A percentile compares a stretch with the other conserved stretches of the same genome.
Evolutionary conservation across 2,113 vertebrate genomes (phyloP).

Genomic region (Fukomys damarensis): DNA sequence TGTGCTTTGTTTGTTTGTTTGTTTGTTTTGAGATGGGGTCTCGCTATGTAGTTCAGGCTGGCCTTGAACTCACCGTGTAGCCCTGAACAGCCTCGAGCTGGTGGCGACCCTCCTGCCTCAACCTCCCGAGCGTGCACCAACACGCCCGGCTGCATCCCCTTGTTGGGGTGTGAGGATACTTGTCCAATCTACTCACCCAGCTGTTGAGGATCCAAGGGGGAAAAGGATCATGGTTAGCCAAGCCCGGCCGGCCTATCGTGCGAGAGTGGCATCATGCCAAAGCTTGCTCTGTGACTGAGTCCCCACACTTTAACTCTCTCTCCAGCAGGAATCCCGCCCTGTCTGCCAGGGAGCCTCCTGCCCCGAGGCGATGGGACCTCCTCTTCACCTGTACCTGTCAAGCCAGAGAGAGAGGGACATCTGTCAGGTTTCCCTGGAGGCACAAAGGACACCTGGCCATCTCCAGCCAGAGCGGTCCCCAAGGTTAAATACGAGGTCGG

Average conservation of each 20-base stretch:
- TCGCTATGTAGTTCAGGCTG: neutral
- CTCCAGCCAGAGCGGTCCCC: neutral
- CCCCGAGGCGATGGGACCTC: slow-evolving; percentile 90
- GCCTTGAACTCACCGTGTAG: neutral
- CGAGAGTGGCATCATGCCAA: neutral
- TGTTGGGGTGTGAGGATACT: neutral
- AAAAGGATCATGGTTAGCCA: neutral
- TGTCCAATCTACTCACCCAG: neutral
- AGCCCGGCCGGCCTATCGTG: neutral
- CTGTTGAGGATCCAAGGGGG: neutral
- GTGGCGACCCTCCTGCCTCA: neutral
- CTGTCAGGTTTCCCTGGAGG: neutral
- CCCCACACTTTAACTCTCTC: slow-evolving; percentile 87
- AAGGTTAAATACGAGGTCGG: neutral
- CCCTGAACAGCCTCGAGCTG: neutral
- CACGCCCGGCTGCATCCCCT: neutral
- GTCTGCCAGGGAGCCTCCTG: slow-evolving; percentile 84
- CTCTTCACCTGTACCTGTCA: slow-evolving; percentile 88
- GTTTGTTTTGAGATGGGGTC: neutral
- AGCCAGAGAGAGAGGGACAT: neutral
- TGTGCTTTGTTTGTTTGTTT: neutral
- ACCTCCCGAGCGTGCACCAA: too few species aligned
- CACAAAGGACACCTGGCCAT: neutral
- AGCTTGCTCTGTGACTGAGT: neutral
- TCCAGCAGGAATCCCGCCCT: slow-evolving; percentile 85